A percentile compares a stretch with the other conserved stretches of the same genome.
These are phyloP conservation scores for Semaprochilodus insignis DNA, from an alignment of 2,797 vertebrate species.

Conservation along the genomic window DNA sequence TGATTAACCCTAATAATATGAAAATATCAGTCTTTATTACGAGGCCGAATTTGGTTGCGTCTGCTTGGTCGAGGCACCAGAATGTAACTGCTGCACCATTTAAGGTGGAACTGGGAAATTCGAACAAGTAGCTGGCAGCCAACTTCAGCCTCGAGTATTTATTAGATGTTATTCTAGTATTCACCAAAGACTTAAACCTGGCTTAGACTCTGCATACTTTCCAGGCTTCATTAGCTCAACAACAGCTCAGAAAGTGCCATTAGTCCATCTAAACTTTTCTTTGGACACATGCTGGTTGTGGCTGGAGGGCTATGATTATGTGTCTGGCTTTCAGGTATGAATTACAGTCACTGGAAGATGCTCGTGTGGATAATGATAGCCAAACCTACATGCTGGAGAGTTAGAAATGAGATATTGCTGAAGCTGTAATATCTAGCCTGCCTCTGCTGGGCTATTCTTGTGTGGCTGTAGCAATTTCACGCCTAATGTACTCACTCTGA, in stretches of 20 bases:
- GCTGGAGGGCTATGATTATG: conserved; percentile 56
- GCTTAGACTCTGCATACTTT: not conserved
- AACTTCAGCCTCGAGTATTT: too few relatives aligned
- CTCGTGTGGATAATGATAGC: conserved; percentile 39
- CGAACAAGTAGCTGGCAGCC: too few relatives aligned
- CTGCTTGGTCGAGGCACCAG: too few relatives aligned
- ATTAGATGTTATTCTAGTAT: too few relatives aligned
- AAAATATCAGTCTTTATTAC: too few relatives aligned
- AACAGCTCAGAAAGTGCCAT: conserved; percentile 17
- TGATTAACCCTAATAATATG: too few relatives aligned
- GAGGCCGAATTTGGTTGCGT: too few relatives aligned
- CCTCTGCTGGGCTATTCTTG: not conserved
- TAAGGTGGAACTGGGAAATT: too few relatives aligned
- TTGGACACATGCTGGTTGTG: conserved; percentile 13
- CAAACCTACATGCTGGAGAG: not conserved
- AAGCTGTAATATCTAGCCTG: conserved; percentile 4
- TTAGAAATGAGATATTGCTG: conserved; percentile 3
- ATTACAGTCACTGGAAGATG: conserved; percentile 64
- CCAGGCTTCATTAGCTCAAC: not conserved
- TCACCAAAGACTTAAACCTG: too few relatives aligned
- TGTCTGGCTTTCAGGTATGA: conserved; percentile 60
- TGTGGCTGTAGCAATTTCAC: not conserved
- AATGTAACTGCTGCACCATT: too few relatives aligned
- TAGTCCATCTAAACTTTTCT: conserved; percentile 17
- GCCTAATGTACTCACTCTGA: too few relatives aligned